These are phyloP conservation scores for Drosophila tani DNA, from an alignment of 1,140 invertebrate species.

Conservation along the genomic window DNA sequence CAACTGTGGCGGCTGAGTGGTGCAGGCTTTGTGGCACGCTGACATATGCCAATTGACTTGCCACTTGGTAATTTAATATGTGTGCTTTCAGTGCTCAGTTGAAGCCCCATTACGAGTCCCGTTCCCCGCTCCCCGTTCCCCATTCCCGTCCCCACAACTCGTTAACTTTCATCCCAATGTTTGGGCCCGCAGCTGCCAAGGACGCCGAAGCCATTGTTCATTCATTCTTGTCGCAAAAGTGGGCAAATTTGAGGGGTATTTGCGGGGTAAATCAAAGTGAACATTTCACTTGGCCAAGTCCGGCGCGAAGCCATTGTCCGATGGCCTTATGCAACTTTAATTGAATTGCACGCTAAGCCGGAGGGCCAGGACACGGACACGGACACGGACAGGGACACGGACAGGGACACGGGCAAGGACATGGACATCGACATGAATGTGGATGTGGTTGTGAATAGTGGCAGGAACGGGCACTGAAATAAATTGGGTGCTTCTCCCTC, in stretches of 20 bases:
- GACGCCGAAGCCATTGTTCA: slow-evolving; percentile 38
- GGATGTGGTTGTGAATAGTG: neutral
- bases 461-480: slow-evolving; percentile 1
- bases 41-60: slow-evolving; percentile 70
- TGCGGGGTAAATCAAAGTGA: slow-evolving; percentile 42
- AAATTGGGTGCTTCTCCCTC: neutral
- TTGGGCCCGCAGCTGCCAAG: slow-evolving; percentile 27
- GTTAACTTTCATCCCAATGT: slow-evolving; percentile 37
- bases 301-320: slow-evolving; percentile 52
- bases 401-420: slow-evolving; percentile 20
- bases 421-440: slow-evolving; percentile 4
- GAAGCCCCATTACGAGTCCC: neutral
- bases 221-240: slow-evolving; percentile 52
- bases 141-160: neutral
- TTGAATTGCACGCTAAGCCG: slow-evolving; percentile 77
- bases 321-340: slow-evolving; percentile 79
- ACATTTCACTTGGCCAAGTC: slow-evolving; percentile 44
- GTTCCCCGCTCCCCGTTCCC: neutral
- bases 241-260: slow-evolving; percentile 17
- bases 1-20: slow-evolving; percentile 33
- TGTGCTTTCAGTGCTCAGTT: slow-evolving; percentile 7
- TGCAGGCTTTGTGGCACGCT: slow-evolving; percentile 43
- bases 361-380: slow-evolving; percentile 25
- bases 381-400: neutral
- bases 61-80: slow-evolving; percentile 72